phyloP scores from a whole-genome alignment of 1,140 invertebrate genomes.

The Zaprionus africanus region DNA sequence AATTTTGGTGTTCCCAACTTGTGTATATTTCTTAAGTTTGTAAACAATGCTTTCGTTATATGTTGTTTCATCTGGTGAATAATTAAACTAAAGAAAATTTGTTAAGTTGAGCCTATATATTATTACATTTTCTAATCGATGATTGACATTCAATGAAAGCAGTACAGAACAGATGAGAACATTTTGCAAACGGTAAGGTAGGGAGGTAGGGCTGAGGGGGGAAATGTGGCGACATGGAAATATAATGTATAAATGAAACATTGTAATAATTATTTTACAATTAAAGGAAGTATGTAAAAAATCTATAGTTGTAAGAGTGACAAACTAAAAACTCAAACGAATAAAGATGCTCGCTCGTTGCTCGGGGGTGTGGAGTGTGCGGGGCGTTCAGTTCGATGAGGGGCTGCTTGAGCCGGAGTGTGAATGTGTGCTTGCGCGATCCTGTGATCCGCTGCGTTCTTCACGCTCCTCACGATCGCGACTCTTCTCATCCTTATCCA shows the following conservation, averaged over 20 bases:
- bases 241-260: conserved; percentile 54
- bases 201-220: not conserved
- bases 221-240: conserved; percentile 46
- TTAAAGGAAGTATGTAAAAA: conserved; percentile 53
- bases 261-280: conserved; percentile 76
- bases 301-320: conserved; percentile 30
- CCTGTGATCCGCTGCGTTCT: conserved; percentile 65
- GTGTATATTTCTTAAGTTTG: conserved; percentile 65
- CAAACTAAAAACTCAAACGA: conserved; percentile 43
- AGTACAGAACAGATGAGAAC: conserved; percentile 38
- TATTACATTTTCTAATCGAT: conserved; percentile 74
- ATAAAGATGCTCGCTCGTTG: conserved; percentile 26
- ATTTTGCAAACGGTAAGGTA: not conserved
- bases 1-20: conserved; percentile 61
- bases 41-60: conserved; percentile 67
- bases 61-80: conserved; percentile 54
- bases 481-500: conserved; percentile 77
- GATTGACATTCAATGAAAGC: conserved; percentile 51
- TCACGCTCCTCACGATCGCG: conserved; percentile 61
- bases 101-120: conserved; percentile 75
- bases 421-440: conserved; percentile 61
- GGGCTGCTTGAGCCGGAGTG: conserved; percentile 70
- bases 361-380: conserved; percentile 6
- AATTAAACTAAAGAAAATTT: conserved; percentile 79
- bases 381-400: conserved; percentile 68